Evolutionary conservation across 2,888 invertebrate species (phyloP), one percentile per base, ranked within the genome.

Genomic region (Pseudoips prasinana): DNA sequence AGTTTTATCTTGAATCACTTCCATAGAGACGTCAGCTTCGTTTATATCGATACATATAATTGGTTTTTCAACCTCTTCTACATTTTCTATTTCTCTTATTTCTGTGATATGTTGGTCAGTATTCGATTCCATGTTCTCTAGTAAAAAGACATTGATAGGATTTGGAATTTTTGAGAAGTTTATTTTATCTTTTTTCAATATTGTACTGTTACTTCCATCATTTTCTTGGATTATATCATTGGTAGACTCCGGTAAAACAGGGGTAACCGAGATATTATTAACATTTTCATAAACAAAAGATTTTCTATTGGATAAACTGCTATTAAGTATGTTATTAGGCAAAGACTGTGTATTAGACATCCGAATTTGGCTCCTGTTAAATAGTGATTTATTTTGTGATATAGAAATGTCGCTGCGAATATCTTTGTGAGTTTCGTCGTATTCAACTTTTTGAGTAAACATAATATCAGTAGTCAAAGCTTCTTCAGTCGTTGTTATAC

Each of bases 401-500:
- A n/a, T n/a, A n/a, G n/a, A n/a, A n/a, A n/a, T n/a, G n/a, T n/a
- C n/a, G n/a, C n/a, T n/a, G n/a, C n/a, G n/a, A n/a, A n/a, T n/a
- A n/a, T n/a, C n/a, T n/a, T n/a, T n/a, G n/a, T n/a, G n/a, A n/a
- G n/a, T n/a, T n/a, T n/a, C n/a, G n/a, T n/a, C n/a, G n/a, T n/a
- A n/a, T n/a, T n/a, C n/a, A n/a, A n/a, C 10, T 38, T 20, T 9
- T 22, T 14, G 14, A 3, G 17, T 3, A 22, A 50, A 22, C 25
- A 50, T 29, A 1, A 54, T 34, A 19, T 59, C 55, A 2, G 35
- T 29, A 17, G 47, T 49, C 6, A 61, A 22, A 1, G 42, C 50
- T 29, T 64, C 54, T 1, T 14, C 14, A 14, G 58, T 56, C 1
- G 57, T 32, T 0, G 60, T 60, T 20, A 61, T 47, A 11, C 65